Evolutionary conservation across 1,140 invertebrate species (phyloP), one percentile per base, ranked within the genome.

Genomic region (Ceratosolen fusciceps): DNA sequence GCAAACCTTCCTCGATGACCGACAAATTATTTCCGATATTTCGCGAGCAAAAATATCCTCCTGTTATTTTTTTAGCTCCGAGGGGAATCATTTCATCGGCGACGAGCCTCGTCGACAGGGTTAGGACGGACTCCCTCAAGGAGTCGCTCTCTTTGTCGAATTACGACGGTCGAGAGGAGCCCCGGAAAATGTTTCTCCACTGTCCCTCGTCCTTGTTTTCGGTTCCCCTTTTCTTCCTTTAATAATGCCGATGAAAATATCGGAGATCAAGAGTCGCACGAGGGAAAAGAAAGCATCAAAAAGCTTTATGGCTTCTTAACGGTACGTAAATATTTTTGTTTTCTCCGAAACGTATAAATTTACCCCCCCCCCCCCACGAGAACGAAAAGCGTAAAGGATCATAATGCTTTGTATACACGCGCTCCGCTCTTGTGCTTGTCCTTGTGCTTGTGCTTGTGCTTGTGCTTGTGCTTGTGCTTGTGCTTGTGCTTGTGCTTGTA

Each of bases 21-120:
- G 52, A 52, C 68, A 72, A 78, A 72, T 78, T 72, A 78, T 72
- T 72, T 78, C 68, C 68, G 54, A 72, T 78, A 72, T 78, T 70
- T 60, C 56, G 16, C 56, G 39, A 49, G 58, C 58, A 37, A 49
- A 76, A 76, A 67, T 67, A 68, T 56, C 47, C 21, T 21, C 9
- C n/a, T 58, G 54, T 70, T 58, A 47, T 60, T 71, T 49, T 19
- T 47, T 77, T 52, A n/a, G 26, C 16, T 56, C 65, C 62, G 52
- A 9, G 1, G 14, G 75, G 75, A 56, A 52, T 70, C 26, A 39
- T 77, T 70, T 56, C 52, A 31, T 4, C 43, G 12, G 43, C n/a
- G 9, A 49, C 47, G 47, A 49, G 47, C 47, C 62, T 24, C 31
- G 7, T 14, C 29, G n/a, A 21, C 24, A 73, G 14, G 29, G 26